Base-by-base conservation (phyloP, 2,113 vertebrate species). In the Atlantisia rogersi region DNA sequence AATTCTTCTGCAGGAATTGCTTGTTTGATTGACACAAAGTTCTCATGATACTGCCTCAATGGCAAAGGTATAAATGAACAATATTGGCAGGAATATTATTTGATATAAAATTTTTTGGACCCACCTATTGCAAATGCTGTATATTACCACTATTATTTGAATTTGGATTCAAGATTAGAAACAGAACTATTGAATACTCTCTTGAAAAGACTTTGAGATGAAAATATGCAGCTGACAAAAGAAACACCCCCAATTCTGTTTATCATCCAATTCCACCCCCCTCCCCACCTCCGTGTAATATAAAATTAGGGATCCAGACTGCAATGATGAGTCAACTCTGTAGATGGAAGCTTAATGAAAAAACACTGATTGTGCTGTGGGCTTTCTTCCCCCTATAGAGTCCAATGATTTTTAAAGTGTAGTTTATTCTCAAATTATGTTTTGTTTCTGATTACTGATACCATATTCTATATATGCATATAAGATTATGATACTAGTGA, bases 241-340 rank as follows among this genome's bases (percentile, higher is more conserved):
- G 48, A 80, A 46, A 22, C 3, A 5, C 4, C 19, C 29, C 12
- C 6, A 73, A 1, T 69, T 80, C 50, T 42, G n/a, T 40, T 91
- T 48, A 56, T 37, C 32, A 40, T 19, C 44, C n/a, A 48, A 1
- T 64, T 77, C 32, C 4, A 1, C 1, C 4, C 1, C 15, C 13
- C 3, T 2, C 6, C 7, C 6, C 5, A 22, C 6, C 7, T 31
- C 9, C 32, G 16, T 32, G 11, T 25, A 10, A 64, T 55, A 55
- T n/a, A 68, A 83, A 76, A 46, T 59, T 31, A 83, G 22, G 42
- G 18, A 73, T 60, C 12, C 35, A 73, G 19, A 5, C 8, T 42
- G 22, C 14, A 82, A 5, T 52, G 48, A 60, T 32, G 8, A 80
- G 67, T 91, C 76, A 55, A 52, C 22, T 9, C 35, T 29, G 4